phyloP scores from a whole-genome alignment of 2,888 invertebrate species.

The Ryuthela nishihirai region DNA sequence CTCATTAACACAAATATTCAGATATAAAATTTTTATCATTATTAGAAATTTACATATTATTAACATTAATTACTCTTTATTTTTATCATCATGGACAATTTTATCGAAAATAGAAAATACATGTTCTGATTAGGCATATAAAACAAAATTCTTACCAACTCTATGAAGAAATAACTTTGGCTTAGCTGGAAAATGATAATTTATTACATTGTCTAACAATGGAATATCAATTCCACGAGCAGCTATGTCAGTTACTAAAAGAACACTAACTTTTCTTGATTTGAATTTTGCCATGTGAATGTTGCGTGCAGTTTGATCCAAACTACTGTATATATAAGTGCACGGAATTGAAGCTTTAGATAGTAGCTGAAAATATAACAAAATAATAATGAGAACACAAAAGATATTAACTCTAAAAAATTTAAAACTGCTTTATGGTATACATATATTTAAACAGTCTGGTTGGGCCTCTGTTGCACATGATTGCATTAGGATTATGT shows the following conservation, averaged over 20 bases:
- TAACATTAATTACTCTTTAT: no score
- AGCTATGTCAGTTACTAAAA: conserved; percentile 96
- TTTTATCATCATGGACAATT: no score
- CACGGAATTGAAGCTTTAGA: conserved; percentile 73
- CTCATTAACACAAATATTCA: no score
- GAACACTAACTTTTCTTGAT: conserved; percentile 62
- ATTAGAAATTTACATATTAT: no score
- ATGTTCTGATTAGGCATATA: no score
- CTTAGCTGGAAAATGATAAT: conserved; percentile 95
- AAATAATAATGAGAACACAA: no score
- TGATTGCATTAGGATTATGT: no score
- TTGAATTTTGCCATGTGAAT: conserved; percentile 89
- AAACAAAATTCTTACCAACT: conserved; percentile 68
- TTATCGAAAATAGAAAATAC: neutral
- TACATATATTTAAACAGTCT: no score
- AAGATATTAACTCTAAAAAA: no score
- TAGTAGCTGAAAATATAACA: conserved; percentile 59
- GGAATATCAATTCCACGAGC: conserved; percentile 98
- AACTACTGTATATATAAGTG: conserved; percentile 87
- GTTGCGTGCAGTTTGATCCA: conserved; percentile 92
- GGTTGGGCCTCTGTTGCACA: no score
- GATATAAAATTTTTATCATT: no score
- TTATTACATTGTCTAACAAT: conserved; percentile 90
- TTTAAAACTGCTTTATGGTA: no score
- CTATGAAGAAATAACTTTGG: conserved; percentile 96